These are phyloP conservation scores for Cotesia typhae DNA, from an alignment of 1,140 invertebrate genomes.

Conservation along the genomic window DNA sequence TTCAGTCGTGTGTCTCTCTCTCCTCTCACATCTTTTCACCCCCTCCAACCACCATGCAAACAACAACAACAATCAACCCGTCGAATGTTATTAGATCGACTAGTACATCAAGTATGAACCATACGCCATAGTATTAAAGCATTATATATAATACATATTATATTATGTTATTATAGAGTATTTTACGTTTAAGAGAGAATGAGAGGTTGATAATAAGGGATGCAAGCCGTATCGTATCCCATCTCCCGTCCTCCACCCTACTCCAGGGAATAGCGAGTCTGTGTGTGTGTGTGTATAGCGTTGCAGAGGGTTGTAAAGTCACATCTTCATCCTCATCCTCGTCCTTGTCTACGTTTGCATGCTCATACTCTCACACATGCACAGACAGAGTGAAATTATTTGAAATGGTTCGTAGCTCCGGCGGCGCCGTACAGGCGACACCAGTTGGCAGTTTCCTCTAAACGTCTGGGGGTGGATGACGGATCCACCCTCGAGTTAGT, in stretches of 20 bases:
- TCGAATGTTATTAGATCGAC: conserved; percentile 2
- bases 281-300: too few species aligned
- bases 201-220: too few species aligned
- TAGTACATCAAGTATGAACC: neutral
- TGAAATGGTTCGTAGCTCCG: conserved; percentile 32
- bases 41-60: neutral
- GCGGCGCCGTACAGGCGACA: conserved; percentile 51
- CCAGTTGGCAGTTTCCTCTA: conserved; percentile 50
- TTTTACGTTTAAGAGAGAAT: too few species aligned
- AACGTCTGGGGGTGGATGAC: conserved; percentile 47
- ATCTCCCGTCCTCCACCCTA: too few species aligned
- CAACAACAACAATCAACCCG: neutral
- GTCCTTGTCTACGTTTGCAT: neutral
- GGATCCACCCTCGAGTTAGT: conserved; percentile 31
- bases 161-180: too few species aligned
- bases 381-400: neutral
- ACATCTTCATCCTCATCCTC: neutral
- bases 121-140: neutral
- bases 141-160: too few species aligned
- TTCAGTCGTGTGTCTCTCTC: neutral
- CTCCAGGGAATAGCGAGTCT: too few species aligned
- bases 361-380: neutral
- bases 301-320: conserved; percentile 21
- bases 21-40: neutral
- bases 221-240: too few species aligned